Base-by-base conservation (phyloP, 92 coral and sea anemone species). In the Heteractis magnifica region DNA sequence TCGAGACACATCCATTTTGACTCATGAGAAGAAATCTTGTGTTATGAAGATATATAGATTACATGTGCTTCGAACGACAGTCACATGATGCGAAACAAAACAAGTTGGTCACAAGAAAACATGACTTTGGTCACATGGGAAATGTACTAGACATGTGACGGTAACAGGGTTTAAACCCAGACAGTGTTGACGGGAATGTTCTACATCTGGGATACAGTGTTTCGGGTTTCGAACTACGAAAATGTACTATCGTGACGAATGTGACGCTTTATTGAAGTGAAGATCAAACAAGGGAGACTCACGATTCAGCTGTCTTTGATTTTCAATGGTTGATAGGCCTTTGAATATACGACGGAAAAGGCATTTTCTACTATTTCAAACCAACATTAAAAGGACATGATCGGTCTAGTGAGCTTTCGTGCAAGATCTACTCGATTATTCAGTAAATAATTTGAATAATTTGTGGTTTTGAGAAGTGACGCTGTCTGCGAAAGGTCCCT, bases 11-110 rank as follows among this genome's bases (percentile, higher is more conserved):
- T 76, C 59, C 52, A 76, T 82, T 34, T 56, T 56, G 51, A 56
- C 72, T 11, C 73, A 52, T 71, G 9, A 10, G 41, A 52, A 21
- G 49, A 14, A 13, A 64, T 80, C 48, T 41, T 48, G 52, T 48
- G 10, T 48, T 4, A 77, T 8, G 20, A 13, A 23, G 34, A 14
- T 6, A 44, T 41, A 58, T 16, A 15, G 51, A 13, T 53, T 19
- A 52, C 64, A 34, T 48, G 72, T 74, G 77, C 76, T 71, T 20
- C 11, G 26, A 51, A 7, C 11, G 55, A 78, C 83, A 16, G 88
- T 85, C 88, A 85, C 88, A 85, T 85, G 88, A 77, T 84, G 6
- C 12, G 51, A 12, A 41, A 71, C 78, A 50, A 71, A 51, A 81
- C 18, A 41, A 10, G 4, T 19, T 52, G 71, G 72, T 70, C 78